These are phyloP conservation scores for Isotomurus palustris DNA, from an alignment of 2,888 invertebrate genomes.

Conservation along the genomic window DNA sequence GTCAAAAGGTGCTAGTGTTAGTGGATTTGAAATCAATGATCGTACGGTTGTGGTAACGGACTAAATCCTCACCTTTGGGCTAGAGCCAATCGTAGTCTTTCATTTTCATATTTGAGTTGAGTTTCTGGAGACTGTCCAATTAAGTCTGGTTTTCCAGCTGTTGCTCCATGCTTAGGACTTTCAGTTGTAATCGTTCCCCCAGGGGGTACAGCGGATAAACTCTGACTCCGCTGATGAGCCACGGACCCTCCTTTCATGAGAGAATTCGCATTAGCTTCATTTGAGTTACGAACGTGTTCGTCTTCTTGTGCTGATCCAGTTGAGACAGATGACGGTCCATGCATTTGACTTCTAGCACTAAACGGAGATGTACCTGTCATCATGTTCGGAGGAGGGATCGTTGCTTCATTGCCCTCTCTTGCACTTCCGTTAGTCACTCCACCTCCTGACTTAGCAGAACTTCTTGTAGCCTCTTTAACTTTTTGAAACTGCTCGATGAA, in stretches of 20 bases:
- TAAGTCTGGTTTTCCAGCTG: conserved; percentile 34
- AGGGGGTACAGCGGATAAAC: conserved; percentile 49
- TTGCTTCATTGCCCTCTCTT: conserved; percentile 26
- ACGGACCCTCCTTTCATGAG: conserved; percentile 46
- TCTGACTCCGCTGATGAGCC: conserved; percentile 52
- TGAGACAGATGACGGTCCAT: conserved; percentile 13
- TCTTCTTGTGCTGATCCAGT: conserved; percentile 23
- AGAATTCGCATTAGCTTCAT: conserved; percentile 44
- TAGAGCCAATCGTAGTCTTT: conserved; percentile 87
- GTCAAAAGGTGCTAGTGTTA: neutral
- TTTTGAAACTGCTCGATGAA: conserved; percentile 98
- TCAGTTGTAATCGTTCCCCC: conserved; percentile 33
- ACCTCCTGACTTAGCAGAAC: conserved; percentile 37
- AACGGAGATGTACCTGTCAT: conserved; percentile 34
- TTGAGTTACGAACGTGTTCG: conserved; percentile 38
- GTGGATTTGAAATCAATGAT: neutral
- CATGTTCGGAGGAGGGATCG: conserved; percentile 35
- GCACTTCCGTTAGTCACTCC: conserved; percentile 58
- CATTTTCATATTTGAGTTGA: conserved; percentile 95
- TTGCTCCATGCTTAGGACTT: conserved; percentile 44
- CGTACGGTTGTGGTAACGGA: too few species aligned
- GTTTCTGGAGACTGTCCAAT: conserved; percentile 59
- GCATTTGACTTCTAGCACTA: conserved; percentile 31
- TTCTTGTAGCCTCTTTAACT: conserved; percentile 87
- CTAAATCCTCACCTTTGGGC: conserved; percentile 84